Evolutionary conservation across 2,113 vertebrate genomes (phyloP), one percentile per base, ranked within the genome.

Genomic region (Malaclemys terrapin): DNA sequence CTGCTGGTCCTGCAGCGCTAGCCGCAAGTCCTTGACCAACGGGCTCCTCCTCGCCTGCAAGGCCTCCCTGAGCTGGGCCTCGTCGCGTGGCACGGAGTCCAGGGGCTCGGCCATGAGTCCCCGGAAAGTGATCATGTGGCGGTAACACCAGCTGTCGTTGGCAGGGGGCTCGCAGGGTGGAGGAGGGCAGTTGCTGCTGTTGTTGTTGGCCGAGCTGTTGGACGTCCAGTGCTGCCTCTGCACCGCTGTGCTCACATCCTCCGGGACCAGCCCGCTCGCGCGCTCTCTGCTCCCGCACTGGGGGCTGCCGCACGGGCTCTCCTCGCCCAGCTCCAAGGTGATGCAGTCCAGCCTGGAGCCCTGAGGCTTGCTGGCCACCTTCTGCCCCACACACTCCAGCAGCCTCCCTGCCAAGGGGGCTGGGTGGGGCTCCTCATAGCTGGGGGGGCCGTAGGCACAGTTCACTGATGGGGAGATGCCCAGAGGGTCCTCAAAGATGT

Each of bases 161-260:
- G 93, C 96, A 54, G 35, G 91, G 50, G 87, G 88, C 53, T 96
- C 93, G 1, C 89, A 90, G 29, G 91, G 57, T 0, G 88, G 86
- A 0, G 96, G 96, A 94, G 95, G 92, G 65, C 97, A 93, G 62
- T 97, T 92, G 13, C 90, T 75, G 0, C 98, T 98, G 92, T 99
- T 99, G 96, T 99, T 99, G 96, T 99, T 99, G 87, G 99, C 98
- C 0, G 99, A 99, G 88, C 98, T 97, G 80, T 99, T 99, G 38
- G 99, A 98, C 52, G 98, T 97, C 99, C 99, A 99, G 27, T 98
- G 98, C 52, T 98, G 98, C 3, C 81, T 96, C 95, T 98, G 98
- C 35, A 91, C 2, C 0, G 88, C 45, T 42, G 88, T 84, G 57
- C 49, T 89, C 0, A 0, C 6, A 47, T 94, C 98, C 10, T 98